These are phyloP conservation scores for Arion vulgaris DNA, from an alignment of 1,140 invertebrate species.

Conservation along the genomic window DNA sequence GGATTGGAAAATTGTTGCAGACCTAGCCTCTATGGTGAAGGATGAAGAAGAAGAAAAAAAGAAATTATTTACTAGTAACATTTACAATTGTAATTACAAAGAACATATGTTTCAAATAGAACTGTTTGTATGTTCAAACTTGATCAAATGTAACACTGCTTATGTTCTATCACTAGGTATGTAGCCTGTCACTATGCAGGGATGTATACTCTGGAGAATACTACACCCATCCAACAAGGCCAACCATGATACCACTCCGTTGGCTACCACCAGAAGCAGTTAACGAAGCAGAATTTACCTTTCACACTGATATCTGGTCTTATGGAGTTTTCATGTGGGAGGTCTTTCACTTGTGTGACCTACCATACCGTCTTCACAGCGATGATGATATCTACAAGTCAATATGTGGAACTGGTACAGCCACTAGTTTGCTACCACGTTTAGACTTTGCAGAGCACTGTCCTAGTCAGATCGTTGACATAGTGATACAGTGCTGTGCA, in stretches of 20 bases:
- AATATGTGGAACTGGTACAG: conserved; percentile 26
- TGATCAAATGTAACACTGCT: too few relatives aligned
- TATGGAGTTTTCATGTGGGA: conserved; percentile 71
- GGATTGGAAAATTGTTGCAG: too few relatives aligned
- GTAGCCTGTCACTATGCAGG: conserved; percentile 84
- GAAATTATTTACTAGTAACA: too few relatives aligned
- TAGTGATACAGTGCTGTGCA: conserved; percentile 30
- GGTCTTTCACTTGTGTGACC: conserved; percentile 68
- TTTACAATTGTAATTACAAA: too few relatives aligned
- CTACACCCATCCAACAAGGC: conserved; percentile 54
- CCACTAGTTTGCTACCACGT: neutral
- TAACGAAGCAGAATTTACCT: conserved; percentile 68
- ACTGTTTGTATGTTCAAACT: too few relatives aligned
- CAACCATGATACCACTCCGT: conserved; percentile 82
- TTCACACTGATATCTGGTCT: conserved; percentile 70
- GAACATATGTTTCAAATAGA: too few relatives aligned
- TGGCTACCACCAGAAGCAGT: conserved; percentile 92
- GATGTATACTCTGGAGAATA: conserved; percentile 91
- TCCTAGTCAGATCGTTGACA: conserved; percentile 28
- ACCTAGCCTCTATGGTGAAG: too few relatives aligned
- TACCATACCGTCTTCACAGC: conserved; percentile 62
- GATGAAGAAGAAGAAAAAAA: too few relatives aligned
- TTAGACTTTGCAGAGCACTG: conserved; percentile 39
- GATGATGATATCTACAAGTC: conserved; percentile 78
- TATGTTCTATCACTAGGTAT: conserved; percentile 74